These are phyloP conservation scores for Tyrannus savana DNA, from an alignment of 2,113 vertebrate species.

Conservation along the genomic window DNA sequence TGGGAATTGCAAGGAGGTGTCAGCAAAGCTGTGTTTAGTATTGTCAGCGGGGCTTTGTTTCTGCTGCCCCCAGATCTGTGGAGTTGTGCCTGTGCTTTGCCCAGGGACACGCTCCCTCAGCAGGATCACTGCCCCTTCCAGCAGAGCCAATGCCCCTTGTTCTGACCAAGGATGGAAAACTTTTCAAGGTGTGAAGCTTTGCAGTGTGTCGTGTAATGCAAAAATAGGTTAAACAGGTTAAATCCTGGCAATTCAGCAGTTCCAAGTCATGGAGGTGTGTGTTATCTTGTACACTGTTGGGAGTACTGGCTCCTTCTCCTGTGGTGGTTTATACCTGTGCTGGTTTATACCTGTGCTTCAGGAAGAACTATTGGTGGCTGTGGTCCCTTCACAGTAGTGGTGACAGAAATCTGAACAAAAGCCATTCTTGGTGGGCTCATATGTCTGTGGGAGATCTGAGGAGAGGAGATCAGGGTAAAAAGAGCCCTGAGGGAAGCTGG, in stretches of 20 bases:
- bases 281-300: rapidly evolving
- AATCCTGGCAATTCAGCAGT: neutral
- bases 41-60: neutral
- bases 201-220: rapidly evolving
- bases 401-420: neutral
- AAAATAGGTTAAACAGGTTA: neutral
- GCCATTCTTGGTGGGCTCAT: rapidly evolving
- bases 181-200: rapidly evolving
- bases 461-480: neutral
- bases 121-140: rapidly evolving
- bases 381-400: rapidly evolving
- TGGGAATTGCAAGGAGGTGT: conserved; percentile 9
- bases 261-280: neutral
- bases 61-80: neutral
- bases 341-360: neutral
- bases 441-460: neutral
- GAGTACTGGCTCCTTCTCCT: neutral
- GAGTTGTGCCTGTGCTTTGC: neutral
- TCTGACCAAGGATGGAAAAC: rapidly evolving
- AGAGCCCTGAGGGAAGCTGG: neutral
- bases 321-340: neutral
- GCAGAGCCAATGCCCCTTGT: rapidly evolving
- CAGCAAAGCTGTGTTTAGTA: conserved; percentile 16
- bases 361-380: no score
- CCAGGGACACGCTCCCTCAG: neutral